Evolutionary conservation across 2,797 vertebrate species (phyloP).

Genomic region (Gymnodraco acuticeps): DNA sequence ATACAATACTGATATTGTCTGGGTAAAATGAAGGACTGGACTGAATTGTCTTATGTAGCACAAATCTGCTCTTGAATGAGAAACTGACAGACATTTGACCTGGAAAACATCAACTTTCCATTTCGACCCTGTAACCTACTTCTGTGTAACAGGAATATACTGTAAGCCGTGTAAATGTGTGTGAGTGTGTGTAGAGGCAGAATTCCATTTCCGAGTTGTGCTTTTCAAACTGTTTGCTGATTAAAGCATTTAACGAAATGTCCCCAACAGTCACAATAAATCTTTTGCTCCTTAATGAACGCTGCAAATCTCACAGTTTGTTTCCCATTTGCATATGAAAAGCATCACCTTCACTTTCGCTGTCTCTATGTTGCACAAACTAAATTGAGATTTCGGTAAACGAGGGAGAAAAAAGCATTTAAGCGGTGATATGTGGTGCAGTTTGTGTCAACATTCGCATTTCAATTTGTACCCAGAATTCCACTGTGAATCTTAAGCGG

Average conservation of each 20-base stretch:
- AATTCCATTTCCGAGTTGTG: constrained; percentile 52
- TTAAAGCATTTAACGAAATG: constrained; percentile 75
- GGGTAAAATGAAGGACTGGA: constrained; percentile 5
- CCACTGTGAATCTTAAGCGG: constrained; percentile 33
- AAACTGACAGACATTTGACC: constrained; percentile 42
- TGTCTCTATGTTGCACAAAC: constrained; percentile 38
- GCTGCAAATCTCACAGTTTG: constrained; percentile 59
- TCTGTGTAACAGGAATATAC: constrained; percentile 17
- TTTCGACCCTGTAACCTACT: constrained; percentile 31
- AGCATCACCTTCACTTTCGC: constrained; percentile 63
- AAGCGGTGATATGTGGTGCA: constrained; percentile 33
- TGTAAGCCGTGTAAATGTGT: constrained; percentile 6
- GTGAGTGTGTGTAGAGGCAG: constrained; percentile 13
- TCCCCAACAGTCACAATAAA: constrained; percentile 60
- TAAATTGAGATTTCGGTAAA: constrained; percentile 52
- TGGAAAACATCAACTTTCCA: constrained; percentile 39
- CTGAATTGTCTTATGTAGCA: constrained; percentile 28
- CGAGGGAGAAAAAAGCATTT: constrained; percentile 37
- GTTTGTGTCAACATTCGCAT: constrained; percentile 59
- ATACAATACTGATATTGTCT: neutral
- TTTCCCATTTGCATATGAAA: constrained; percentile 74
- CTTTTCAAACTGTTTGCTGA: constrained; percentile 65
- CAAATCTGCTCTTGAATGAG: constrained; percentile 30
- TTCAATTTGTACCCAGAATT: constrained; percentile 38
- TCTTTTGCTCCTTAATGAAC: constrained; percentile 64